Evolutionary conservation across 2,888 invertebrate genomes (phyloP).

Genomic region (Ceramica pisi): DNA sequence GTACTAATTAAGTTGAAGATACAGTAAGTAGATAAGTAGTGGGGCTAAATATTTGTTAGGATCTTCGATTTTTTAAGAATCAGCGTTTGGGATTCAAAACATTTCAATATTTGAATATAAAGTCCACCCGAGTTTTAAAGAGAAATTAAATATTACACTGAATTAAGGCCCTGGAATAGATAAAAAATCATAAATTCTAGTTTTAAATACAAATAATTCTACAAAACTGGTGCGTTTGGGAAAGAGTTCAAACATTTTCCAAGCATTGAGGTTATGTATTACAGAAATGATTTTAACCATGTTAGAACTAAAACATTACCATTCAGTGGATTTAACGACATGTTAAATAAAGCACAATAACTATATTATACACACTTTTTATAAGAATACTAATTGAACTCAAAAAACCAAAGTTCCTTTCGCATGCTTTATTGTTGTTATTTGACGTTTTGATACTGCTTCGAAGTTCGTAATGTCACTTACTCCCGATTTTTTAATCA

Average conservation of each 20-base stretch:
- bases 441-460: conserved; percentile 55
- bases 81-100: not conserved
- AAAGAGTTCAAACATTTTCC: conserved; percentile 17
- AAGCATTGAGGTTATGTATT: conserved; percentile 69
- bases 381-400: not conserved
- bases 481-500: too few species aligned
- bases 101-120: not conserved
- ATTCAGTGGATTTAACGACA: conserved; percentile 84
- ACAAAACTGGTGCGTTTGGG: not conserved
- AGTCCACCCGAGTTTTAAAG: not conserved
- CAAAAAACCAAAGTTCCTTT: not conserved
- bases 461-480: not conserved
- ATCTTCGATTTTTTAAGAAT: not conserved
- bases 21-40: too few species aligned
- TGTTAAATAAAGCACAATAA: conserved; percentile 52
- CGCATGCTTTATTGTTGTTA: conserved; percentile 61
- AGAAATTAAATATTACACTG: not conserved
- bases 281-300: not conserved
- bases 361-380: not conserved
- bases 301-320: conserved; percentile 71
- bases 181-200: not conserved
- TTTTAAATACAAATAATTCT: not conserved
- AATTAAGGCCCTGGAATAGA: not conserved
- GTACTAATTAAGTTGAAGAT: not conserved
- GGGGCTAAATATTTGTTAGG: not conserved